Conservation (phyloP, 1,140 invertebrate genomes). For the Tenebrio molitor region DNA sequence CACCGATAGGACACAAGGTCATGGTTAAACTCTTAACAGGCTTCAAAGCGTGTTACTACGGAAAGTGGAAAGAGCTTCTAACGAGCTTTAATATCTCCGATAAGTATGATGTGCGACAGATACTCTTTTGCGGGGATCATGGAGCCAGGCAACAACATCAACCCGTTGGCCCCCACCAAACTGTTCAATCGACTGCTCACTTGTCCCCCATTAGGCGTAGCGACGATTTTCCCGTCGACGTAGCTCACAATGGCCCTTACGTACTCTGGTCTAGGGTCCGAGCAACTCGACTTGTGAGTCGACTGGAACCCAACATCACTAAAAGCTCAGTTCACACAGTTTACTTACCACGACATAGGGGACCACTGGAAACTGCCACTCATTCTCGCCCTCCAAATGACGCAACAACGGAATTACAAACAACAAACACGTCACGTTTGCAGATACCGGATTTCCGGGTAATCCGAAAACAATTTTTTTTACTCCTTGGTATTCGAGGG, state of each 20-base stretch:
- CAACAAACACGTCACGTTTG: conserved; percentile 86
- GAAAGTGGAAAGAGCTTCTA: too few relatives aligned
- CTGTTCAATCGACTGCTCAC: conserved; percentile 87
- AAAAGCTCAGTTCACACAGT: conserved; percentile 9
- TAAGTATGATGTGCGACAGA: conserved; percentile 6
- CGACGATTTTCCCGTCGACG: conserved; percentile 40
- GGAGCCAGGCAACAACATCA: conserved; percentile 76
- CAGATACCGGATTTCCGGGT: conserved; percentile 97
- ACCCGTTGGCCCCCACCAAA: conserved; percentile 78
- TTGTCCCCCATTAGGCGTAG: conserved; percentile 69
- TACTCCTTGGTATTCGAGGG: conserved; percentile 73
- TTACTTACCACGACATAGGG: conserved; percentile 41
- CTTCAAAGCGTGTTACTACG: too few relatives aligned
- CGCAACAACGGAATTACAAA: conserved; percentile 86
- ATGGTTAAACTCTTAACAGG: too few relatives aligned
- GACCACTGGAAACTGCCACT: conserved; percentile 50
- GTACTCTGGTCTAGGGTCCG: conserved; percentile 62
- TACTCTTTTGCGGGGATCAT: conserved; percentile 2
- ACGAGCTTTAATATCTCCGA: background rate
- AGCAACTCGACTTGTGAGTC: conserved; percentile 42
- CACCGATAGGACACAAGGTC: too few relatives aligned
- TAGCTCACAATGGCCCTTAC: conserved; percentile 51
- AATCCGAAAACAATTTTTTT: conserved; percentile 90
- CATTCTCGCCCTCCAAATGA: conserved; percentile 54
- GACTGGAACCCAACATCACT: conserved; percentile 30